A percentile compares a stretch with the other conserved stretches of the same genome.
Conservation (phyloP, 1,140 invertebrate species). For the Gryon sp. region DNA sequence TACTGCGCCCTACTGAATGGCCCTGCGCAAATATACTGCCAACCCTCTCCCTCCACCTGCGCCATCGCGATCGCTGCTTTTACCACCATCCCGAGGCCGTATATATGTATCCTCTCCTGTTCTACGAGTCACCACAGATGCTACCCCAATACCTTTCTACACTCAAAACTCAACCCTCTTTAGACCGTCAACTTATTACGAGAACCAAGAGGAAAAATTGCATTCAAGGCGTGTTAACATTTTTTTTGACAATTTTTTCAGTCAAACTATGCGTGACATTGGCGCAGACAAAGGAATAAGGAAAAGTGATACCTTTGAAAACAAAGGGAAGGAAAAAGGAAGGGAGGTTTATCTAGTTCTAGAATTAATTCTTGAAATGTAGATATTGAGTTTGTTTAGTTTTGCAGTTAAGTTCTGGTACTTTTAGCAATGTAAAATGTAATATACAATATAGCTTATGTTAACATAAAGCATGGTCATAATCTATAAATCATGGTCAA, state of each 20-base stretch:
- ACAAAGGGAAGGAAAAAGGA: no score
- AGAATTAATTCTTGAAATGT: no score
- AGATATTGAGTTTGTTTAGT: no score
- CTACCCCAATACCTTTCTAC: conserved; percentile 54
- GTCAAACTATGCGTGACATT: no score
- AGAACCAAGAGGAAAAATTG: conserved; percentile 56
- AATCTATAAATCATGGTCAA: no score
- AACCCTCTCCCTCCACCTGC: conserved; percentile 71
- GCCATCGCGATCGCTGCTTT: conserved; percentile 65
- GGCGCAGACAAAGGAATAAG: no score
- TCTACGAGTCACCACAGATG: conserved; percentile 60
- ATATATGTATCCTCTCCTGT: conserved; percentile 53
- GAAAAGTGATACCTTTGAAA: no score
- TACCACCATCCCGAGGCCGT: conserved; percentile 52
- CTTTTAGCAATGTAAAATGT: no score
- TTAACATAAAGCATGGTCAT: no score
- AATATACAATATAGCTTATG: no score
- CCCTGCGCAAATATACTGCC: conserved; percentile 79
- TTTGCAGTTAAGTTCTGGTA: no score
- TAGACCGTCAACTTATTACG: conserved; percentile 57
- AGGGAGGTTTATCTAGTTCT: no score
- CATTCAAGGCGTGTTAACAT: conserved; percentile 18
- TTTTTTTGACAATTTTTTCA: neutral
- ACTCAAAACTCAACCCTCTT: conserved; percentile 51
- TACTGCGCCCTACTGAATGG: conserved; percentile 79